phyloP scores from a whole-genome alignment of 1,140 invertebrate genomes.

The Calephelis nemesis region DNA sequence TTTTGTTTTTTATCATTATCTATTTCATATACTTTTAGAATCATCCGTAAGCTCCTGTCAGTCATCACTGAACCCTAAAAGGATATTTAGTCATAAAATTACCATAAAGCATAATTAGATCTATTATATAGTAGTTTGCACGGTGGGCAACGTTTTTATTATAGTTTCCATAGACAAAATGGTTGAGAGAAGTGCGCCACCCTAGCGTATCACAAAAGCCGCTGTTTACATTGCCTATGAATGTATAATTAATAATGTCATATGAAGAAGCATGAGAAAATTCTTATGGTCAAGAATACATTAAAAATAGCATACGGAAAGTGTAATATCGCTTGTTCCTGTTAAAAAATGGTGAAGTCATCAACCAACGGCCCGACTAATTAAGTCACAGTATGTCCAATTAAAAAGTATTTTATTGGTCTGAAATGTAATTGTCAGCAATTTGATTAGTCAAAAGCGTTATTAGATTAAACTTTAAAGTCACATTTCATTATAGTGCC shows the following conservation, averaged over 20 bases:
- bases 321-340: not conserved
- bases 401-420: too few relatives aligned
- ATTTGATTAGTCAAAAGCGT: too few relatives aligned
- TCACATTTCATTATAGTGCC: too few relatives aligned
- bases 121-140: conserved; percentile 66
- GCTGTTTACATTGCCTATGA: conserved; percentile 71
- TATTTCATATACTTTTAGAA: conserved; percentile 26
- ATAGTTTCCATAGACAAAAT: conserved; percentile 43
- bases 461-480: too few relatives aligned
- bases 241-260: conserved; percentile 74
- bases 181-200: conserved; percentile 35
- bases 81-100: conserved; percentile 59
- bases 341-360: not conserved
- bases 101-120: conserved; percentile 70
- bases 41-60: not conserved
- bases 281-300: conserved; percentile 45
- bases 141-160: conserved; percentile 48
- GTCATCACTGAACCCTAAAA: not conserved
- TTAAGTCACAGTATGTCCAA: too few relatives aligned
- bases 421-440: too few relatives aligned
- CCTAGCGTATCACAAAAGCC: conserved; percentile 45
- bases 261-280: conserved; percentile 58
- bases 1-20: not conserved
- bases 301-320: conserved; percentile 26
- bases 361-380: too few relatives aligned